Conservation (phyloP, 2,113 vertebrate genomes). For the Sialia sialis region DNA sequence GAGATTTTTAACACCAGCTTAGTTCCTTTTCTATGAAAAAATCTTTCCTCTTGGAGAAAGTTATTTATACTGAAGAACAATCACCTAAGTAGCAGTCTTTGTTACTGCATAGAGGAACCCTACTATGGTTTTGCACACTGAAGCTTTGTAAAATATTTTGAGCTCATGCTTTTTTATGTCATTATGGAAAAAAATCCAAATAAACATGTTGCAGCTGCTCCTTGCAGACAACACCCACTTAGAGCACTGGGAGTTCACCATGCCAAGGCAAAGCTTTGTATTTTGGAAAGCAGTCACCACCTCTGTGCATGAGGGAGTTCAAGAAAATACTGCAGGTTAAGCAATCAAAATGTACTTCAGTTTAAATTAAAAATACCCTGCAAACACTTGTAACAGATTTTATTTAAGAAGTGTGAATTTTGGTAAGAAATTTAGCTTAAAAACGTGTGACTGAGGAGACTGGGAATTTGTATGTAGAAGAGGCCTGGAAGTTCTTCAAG, state of each 20-base stretch:
- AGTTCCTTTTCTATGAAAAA: background rate
- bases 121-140: background rate
- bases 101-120: background rate
- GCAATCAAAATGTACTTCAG: background rate
- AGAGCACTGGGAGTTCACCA: background rate
- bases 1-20: background rate
- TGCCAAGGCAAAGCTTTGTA: background rate
- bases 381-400: constrained; percentile 2
- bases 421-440: background rate
- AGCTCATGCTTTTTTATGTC: background rate
- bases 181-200: background rate
- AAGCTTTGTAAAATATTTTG: background rate
- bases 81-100: background rate
- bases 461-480: background rate
- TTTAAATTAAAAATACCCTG: background rate
- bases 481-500: constrained; percentile 14
- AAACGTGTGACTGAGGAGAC: background rate
- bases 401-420: constrained; percentile 7
- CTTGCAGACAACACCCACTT: background rate
- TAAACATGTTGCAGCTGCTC: background rate
- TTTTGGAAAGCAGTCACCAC: background rate
- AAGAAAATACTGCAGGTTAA: background rate
- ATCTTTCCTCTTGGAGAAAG: background rate
- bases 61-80: background rate
- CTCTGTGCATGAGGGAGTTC: background rate